phyloP scores from a whole-genome alignment of 2,113 vertebrate genomes.

The Nothobranchius kuhntae region DNA sequence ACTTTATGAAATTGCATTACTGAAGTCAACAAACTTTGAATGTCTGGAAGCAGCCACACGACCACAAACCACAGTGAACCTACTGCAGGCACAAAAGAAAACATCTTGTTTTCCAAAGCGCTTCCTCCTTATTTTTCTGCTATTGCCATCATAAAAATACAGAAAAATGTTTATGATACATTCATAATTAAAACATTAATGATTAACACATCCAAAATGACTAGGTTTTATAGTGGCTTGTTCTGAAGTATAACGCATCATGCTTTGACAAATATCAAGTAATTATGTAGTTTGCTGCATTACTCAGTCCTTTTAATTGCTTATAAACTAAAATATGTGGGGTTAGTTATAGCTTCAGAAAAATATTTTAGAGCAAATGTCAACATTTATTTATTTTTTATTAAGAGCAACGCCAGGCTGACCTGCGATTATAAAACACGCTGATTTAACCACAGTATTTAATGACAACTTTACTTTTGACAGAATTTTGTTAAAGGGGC shows the following conservation, averaged over 20 bases:
- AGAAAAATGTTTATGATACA: neutral
- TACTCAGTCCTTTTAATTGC: neutral
- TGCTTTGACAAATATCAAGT: neutral
- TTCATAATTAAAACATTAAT: neutral
- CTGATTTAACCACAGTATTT: neutral
- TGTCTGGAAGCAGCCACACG: neutral
- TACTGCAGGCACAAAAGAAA: too few relatives aligned
- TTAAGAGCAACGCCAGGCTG: neutral
- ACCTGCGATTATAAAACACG: neutral
- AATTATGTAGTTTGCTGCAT: neutral
- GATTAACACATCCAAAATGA: neutral
- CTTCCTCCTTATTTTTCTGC: neutral
- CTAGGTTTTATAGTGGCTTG: neutral
- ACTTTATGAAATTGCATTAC: constrained; percentile 14
- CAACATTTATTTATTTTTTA: neutral
- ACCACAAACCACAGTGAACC: too few relatives aligned
- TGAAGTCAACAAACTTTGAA: constrained; percentile 21
- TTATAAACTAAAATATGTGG: too few relatives aligned
- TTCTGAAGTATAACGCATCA: neutral
- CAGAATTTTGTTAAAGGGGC: too few relatives aligned
- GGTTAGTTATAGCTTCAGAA: neutral
- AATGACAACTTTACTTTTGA: neutral
- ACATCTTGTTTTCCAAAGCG: neutral
- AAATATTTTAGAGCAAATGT: neutral
- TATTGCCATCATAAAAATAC: neutral